Base-by-base conservation (phyloP, 2,113 vertebrate species). In the Ia io region DNA sequence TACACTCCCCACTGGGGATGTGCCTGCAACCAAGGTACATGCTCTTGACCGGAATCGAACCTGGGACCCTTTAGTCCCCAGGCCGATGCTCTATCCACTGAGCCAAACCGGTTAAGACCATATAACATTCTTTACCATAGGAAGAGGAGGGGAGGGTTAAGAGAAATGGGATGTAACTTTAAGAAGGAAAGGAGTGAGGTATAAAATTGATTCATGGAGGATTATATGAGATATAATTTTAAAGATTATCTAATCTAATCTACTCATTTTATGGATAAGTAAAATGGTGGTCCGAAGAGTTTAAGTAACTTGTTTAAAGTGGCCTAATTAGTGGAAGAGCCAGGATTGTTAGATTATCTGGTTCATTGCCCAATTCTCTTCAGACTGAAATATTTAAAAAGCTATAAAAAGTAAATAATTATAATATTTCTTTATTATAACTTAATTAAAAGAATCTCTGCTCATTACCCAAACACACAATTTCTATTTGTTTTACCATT, bases 321-420 rank as follows among this genome's bases (percentile, higher is more conserved):
- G 22, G n/a, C n/a, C 6, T 47, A 88, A 65, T 8, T 59, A 47
- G n/a, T 67, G 3, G 20, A 73, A 87, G 32, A 73, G 23, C 22
- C 30, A 78, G 16, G 16, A 40, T 91, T 59, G n/a, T 56, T 7
- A 85, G 65, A 76, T 76, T 88, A 78, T 65, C 22, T 89, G n/a
- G 20, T 30, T 83, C 13, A 25, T 79, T 87, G 61, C 69, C 35
- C 3, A 90, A 0, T 96, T 28, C 9, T 87, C 70, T 89, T 84
- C n/a, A 93, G 80, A 76, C 65, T 18, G 23, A 95, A 90, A 89
- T 1, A 67, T 77, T 82, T 79, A 88, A 56, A 90, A 42, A 17
- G 7, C 23, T 93, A 82, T 53, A 35, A 42, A 71, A 90, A 49
- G 3, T 51, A 90, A 49, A 2, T 51, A 71, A 69, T 49, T 73